Percentiles rank a stretch among this genome's conserved stretches.
Evolutionary conservation across 2,113 vertebrate genomes (phyloP).

Genomic region (Zapus hudsonius): DNA sequence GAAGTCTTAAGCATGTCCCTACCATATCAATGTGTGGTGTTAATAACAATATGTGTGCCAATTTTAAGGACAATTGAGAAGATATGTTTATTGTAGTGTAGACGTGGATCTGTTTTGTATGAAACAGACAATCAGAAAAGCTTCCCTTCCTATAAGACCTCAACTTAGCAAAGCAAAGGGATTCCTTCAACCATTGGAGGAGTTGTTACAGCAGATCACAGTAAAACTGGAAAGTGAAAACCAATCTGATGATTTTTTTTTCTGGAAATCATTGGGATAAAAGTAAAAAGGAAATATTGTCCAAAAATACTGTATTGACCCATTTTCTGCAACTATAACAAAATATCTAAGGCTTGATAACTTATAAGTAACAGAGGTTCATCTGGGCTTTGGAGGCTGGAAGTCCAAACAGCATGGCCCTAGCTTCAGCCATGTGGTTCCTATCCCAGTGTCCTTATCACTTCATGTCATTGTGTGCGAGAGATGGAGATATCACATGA

Average conservation of each 20-base stretch:
- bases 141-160: not conserved
- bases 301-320: not conserved
- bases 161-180: conserved; percentile 25
- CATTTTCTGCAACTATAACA: not conserved
- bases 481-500: too few relatives aligned
- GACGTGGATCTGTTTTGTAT: not conserved
- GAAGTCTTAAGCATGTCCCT: conserved; percentile 58
- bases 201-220: conserved; percentile 13
- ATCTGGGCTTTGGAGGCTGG: not conserved
- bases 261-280: not conserved
- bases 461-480: not conserved
- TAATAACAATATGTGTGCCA: conserved; percentile 75
- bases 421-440: not conserved
- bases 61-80: conserved; percentile 75
- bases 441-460: not conserved
- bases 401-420: not conserved
- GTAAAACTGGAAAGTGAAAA: conserved; percentile 40
- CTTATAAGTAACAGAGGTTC: not conserved
- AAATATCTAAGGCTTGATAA: not conserved
- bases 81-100: not conserved
- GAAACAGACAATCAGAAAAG: not conserved
- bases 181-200: conserved; percentile 12
- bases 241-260: not conserved
- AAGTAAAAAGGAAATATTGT: conserved; percentile 25
- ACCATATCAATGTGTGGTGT: conserved; percentile 66